Base-by-base conservation (phyloP, 2,113 vertebrate species). In the Formicarius rufipectus region DNA sequence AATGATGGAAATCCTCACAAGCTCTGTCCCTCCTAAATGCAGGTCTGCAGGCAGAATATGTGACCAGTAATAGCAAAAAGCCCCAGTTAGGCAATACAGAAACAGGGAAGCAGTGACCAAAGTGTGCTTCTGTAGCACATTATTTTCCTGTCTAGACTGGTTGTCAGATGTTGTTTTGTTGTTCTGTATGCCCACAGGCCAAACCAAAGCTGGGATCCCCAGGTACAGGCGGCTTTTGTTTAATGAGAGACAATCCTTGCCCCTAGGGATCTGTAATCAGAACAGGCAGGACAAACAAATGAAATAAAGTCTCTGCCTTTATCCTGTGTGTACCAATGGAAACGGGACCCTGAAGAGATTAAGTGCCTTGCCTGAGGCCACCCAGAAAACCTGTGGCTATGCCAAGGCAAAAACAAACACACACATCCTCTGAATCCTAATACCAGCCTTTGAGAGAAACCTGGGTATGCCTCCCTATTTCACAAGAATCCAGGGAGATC, bases 121-220 rank as follows among this genome's bases (percentile, higher is more conserved):
- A 88, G 19, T 40, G 37, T 66, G 79, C 60, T 80, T 96, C 82
- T 84, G 56, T 87, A 56, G 76, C 76, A 84, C 67, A 16, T 88
- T 92, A 84, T 86, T 90, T 83, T 77, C 22, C 73, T 75, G 90
- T 95, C 93, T 96, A 96, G 93, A 94, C 88, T 71, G 90, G 42
- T 19, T 95, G 86, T 93, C 88, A 95, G 88, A 80, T 90, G 50
- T 67, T 83, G 83, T 89, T 96, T 95, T 88, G 85, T 84, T 92
- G 82, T 37, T 95, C 27, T 90, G 49, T 23, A 27, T 88, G 90
- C 88, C 93, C 50, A 53, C 72, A 93, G 88, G 92, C 80, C 56
- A 52, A 78, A 92, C 86, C 88, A 87, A 93, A 86, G 95, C 90
- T 72, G 88, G 88, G 79, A 92, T 95, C 68, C 90, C 95, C 88